phyloP scores from a whole-genome alignment of 2,888 invertebrate genomes.

The Craniophora ligustri region DNA sequence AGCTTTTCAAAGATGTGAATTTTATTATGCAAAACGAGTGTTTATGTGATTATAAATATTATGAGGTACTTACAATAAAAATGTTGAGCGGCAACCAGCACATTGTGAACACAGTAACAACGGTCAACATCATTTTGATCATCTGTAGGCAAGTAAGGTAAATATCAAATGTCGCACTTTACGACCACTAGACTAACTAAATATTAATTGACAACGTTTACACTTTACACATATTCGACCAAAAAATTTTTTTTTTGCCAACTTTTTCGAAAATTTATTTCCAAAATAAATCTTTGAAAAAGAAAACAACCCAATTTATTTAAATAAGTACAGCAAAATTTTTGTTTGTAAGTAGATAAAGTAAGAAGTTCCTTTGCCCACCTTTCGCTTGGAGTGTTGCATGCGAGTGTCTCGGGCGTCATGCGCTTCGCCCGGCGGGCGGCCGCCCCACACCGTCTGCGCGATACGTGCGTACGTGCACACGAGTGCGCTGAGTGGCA shows the following conservation, averaged over 20 bases:
- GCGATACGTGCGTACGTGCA: slow-evolving; percentile 96
- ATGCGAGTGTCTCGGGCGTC: slow-evolving; percentile 94
- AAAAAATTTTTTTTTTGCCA: too few relatives aligned
- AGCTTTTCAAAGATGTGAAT: too few relatives aligned
- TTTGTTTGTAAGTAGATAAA: too few relatives aligned
- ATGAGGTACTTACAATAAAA: slow-evolving; percentile 65
- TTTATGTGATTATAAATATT: not conserved
- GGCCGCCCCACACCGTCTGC: slow-evolving; percentile 94
- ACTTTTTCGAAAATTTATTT: too few relatives aligned
- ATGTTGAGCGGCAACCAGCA: slow-evolving; percentile 95
- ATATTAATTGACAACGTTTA: too few relatives aligned
- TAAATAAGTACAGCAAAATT: too few relatives aligned
- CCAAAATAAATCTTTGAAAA: too few relatives aligned
- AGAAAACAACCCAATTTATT: too few relatives aligned
- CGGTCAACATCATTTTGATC: slow-evolving; percentile 97
- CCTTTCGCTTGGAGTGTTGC: slow-evolving; percentile 96
- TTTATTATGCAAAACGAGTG: too few relatives aligned
- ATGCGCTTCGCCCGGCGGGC: slow-evolving; percentile 96
- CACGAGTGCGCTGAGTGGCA: slow-evolving; percentile 94
- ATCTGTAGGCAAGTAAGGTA: slow-evolving; percentile 89
- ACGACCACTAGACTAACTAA: too few relatives aligned
- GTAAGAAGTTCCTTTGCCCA: slow-evolving; percentile 72
- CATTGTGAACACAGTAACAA: slow-evolving; percentile 94
- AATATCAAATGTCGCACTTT: too few relatives aligned
- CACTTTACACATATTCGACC: too few relatives aligned